Percentiles rank a stretch among this genome's conserved stretches.
Evolutionary conservation across 2,797 vertebrate genomes (phyloP).

Genomic region (Perodicticus potto): DNA sequence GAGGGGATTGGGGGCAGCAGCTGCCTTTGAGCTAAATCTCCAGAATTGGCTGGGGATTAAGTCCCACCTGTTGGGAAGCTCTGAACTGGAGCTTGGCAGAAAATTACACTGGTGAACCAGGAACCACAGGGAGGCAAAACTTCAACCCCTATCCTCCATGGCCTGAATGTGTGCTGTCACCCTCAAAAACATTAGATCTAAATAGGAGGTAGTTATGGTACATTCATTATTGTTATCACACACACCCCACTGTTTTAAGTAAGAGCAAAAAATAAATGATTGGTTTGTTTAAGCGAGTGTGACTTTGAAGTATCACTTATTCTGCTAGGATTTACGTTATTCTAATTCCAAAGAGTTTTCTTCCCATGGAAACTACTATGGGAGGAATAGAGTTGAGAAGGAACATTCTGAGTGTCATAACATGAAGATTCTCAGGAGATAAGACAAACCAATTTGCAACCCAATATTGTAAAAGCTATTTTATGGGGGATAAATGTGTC

Average conservation of each 20-base stretch:
- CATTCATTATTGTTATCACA: neutral
- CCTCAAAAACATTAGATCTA: neutral
- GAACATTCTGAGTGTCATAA: neutral
- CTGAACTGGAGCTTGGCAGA: neutral
- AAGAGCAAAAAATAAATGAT: neutral
- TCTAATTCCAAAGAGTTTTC: neutral
- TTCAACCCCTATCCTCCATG: neutral
- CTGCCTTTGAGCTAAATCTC: neutral
- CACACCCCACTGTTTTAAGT: neutral
- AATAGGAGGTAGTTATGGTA: neutral
- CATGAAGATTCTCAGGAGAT: neutral
- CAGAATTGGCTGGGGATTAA: neutral
- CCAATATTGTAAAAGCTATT: neutral
- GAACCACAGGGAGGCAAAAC: neutral
- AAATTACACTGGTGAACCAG: neutral
- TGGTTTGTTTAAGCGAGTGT: neutral
- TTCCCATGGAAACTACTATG: neutral
- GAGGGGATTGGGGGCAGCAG: neutral
- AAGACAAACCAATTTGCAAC: neutral
- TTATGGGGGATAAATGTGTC: neutral
- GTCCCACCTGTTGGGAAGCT: neutral
- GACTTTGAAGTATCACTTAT: neutral
- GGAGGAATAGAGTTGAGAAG: neutral
- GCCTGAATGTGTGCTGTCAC: neutral
- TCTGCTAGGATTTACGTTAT: neutral